phyloP scores from a whole-genome alignment of 2,888 invertebrate genomes.

The Phrixothrix hirtus region DNA sequence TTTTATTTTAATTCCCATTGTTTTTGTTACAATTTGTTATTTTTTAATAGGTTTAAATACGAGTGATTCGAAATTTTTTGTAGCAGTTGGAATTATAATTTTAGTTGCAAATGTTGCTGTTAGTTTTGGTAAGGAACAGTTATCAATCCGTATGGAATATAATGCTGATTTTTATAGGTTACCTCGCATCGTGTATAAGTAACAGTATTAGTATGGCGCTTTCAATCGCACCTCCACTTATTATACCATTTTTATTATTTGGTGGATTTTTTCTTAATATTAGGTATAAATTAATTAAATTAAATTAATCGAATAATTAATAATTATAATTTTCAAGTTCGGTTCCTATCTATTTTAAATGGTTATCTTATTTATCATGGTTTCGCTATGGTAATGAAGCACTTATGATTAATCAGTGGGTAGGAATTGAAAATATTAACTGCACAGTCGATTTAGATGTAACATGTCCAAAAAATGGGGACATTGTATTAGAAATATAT shows the following conservation, averaged over 20 bases:
- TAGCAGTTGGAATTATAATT: slow-evolving; percentile 72
- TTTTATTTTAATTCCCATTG: slow-evolving; percentile 78
- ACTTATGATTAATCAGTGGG: slow-evolving; percentile 87
- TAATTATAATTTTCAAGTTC: slow-evolving; percentile 62
- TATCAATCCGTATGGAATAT: too few relatives aligned
- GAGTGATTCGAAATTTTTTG: slow-evolving; percentile 69
- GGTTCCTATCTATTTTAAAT: slow-evolving; percentile 80
- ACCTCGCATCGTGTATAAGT: slow-evolving; percentile 86
- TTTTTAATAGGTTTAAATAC: slow-evolving; percentile 87
- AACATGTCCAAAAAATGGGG: slow-evolving; percentile 78
- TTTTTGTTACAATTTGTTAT: slow-evolving; percentile 83
- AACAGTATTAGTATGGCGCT: slow-evolving; percentile 84
- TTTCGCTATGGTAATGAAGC: slow-evolving; percentile 92
- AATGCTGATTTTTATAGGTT: slow-evolving; percentile 80
- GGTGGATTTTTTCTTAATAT: slow-evolving; percentile 95
- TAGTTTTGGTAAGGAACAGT: slow-evolving; percentile 72
- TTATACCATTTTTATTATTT: slow-evolving; percentile 92
- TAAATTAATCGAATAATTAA: slow-evolving; percentile 2
- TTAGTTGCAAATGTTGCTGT: slow-evolving; percentile 88
- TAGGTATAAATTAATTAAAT: slow-evolving; percentile 70
- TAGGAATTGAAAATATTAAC: slow-evolving; percentile 73
- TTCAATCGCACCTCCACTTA: slow-evolving; percentile 87
- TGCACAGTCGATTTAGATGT: slow-evolving; percentile 70
- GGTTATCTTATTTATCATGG: slow-evolving; percentile 90
- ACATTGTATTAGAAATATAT: slow-evolving; percentile 75